Evolutionary conservation across 2,888 invertebrate genomes (phyloP).

Genomic region (Laothoe populi): DNA sequence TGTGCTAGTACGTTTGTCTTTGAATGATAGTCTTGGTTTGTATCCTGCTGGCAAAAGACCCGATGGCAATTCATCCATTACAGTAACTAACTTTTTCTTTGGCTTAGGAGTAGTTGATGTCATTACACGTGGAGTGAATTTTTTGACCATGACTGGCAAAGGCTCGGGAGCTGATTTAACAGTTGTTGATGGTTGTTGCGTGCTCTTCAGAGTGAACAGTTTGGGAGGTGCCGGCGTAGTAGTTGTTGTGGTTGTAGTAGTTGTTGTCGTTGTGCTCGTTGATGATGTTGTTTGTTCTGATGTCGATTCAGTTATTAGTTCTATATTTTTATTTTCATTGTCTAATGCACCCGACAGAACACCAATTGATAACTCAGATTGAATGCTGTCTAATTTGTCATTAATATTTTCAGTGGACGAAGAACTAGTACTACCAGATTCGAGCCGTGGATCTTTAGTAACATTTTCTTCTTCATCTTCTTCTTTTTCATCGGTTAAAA

Average conservation of each 20-base stretch:
- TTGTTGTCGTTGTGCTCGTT: conserved; percentile 49
- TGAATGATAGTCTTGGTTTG: conserved; percentile 80
- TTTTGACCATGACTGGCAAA: conserved; percentile 86
- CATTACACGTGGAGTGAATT: conserved; percentile 84
- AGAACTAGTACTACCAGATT: conserved; percentile 46
- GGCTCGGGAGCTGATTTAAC: conserved; percentile 84
- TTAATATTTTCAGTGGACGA: conserved; percentile 93
- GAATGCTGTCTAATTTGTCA: conserved; percentile 93
- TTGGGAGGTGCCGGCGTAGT: conserved; percentile 65
- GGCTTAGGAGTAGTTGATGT: conserved; percentile 77
- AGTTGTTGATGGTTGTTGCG: conserved; percentile 73
- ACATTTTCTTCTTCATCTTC: conserved; percentile 61
- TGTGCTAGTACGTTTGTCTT: conserved; percentile 83
- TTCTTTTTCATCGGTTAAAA: conserved; percentile 84
- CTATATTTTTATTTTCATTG: conserved; percentile 88
- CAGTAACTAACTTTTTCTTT: conserved; percentile 74
- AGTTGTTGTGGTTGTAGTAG: conserved; percentile 59
- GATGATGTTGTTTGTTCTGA: conserved; percentile 58
- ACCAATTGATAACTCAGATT: conserved; percentile 92
- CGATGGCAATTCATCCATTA: conserved; percentile 85
- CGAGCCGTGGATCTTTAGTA: conserved; percentile 66
- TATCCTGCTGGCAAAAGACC: conserved; percentile 87
- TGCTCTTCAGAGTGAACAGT: conserved; percentile 81
- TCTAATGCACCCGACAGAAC: conserved; percentile 90
- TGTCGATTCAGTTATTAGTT: conserved; percentile 85